Conservation (phyloP, 2,888 invertebrate genomes). For the Tricholauxania praeusta region DNA sequence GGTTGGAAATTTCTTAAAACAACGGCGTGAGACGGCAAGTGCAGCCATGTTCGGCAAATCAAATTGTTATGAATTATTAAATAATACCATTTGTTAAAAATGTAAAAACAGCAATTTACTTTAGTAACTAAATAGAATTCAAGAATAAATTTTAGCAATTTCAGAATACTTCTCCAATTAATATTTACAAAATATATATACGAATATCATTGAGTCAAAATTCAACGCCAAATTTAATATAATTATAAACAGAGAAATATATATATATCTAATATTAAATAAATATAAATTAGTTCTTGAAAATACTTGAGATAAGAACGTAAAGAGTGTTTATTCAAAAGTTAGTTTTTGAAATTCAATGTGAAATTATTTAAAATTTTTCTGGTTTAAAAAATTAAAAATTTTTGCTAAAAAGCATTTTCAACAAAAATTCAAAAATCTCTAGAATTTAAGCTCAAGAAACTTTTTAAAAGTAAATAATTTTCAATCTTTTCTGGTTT, state of each 20-base stretch:
- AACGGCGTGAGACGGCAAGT: constrained; percentile 59
- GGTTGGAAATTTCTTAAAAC: constrained; percentile 70
- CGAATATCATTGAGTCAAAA: constrained; percentile 23
- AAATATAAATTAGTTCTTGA: too few species aligned
- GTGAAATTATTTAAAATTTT: too few species aligned
- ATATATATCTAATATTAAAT: constrained; percentile 36
- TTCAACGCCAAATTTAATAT: constrained; percentile 30
- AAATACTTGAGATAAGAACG: too few species aligned
- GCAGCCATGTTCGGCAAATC: constrained; percentile 50
- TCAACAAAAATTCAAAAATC: too few species aligned
- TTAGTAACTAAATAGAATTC: constrained; percentile 23
- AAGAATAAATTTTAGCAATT: neutral
- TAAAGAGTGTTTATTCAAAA: too few species aligned
- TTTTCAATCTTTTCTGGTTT: too few species aligned
- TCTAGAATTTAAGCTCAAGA: too few species aligned
- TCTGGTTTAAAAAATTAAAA: too few species aligned
- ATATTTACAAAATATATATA: constrained; percentile 11
- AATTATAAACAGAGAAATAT: constrained; percentile 22
- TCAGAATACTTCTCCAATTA: constrained; percentile 18
- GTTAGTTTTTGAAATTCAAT: too few species aligned
- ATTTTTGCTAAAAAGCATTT: too few species aligned
- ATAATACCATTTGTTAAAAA: constrained; percentile 67
- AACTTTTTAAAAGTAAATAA: too few species aligned
- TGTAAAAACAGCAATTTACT: constrained; percentile 35
- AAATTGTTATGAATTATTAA: constrained; percentile 66